Percentiles rank a stretch among this genome's conserved stretches.
Conservation (phyloP, 2,888 invertebrate species). For the Gisinianus flammeolus region DNA sequence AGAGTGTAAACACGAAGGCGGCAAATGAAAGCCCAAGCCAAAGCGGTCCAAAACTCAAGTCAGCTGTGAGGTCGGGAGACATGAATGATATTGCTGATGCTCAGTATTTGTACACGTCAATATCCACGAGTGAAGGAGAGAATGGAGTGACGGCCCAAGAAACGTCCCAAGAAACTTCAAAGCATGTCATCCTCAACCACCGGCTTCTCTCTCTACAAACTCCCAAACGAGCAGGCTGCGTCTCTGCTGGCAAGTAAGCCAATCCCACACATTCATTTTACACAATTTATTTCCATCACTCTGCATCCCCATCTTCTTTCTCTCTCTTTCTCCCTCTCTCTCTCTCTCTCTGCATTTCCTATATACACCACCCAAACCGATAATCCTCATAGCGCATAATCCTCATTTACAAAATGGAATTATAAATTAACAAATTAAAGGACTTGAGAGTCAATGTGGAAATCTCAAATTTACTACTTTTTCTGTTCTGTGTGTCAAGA, state of each 20-base stretch:
- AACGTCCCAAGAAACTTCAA: conserved; percentile 1
- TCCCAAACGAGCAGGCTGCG: conserved; percentile 59
- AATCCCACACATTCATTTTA: not conserved
- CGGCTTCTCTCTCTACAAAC: conserved; percentile 21
- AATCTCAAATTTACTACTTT: not conserved
- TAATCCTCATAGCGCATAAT: not conserved
- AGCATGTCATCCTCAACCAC: conserved; percentile 30
- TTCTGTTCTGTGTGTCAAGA: conserved; percentile 9
- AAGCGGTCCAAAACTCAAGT: conserved; percentile 32
- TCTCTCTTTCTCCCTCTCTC: conserved; percentile 8
- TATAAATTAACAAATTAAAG: too few species aligned
- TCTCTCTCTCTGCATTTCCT: not conserved
- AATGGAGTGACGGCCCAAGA: not conserved
- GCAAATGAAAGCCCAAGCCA: not conserved
- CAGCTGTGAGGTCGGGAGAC: conserved; percentile 29
- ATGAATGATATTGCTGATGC: conserved; percentile 41
- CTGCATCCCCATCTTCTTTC: not conserved
- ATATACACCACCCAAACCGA: not conserved
- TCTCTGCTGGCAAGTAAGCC: conserved; percentile 60
- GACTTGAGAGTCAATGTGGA: not conserved
- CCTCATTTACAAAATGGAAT: not conserved
- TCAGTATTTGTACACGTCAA: conserved; percentile 32
- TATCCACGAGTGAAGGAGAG: not conserved
- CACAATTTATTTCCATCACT: not conserved
- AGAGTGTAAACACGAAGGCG: conserved; percentile 28